Conservation (phyloP, 2,113 vertebrate species). For the Oncorhynchus mykiss region DNA sequence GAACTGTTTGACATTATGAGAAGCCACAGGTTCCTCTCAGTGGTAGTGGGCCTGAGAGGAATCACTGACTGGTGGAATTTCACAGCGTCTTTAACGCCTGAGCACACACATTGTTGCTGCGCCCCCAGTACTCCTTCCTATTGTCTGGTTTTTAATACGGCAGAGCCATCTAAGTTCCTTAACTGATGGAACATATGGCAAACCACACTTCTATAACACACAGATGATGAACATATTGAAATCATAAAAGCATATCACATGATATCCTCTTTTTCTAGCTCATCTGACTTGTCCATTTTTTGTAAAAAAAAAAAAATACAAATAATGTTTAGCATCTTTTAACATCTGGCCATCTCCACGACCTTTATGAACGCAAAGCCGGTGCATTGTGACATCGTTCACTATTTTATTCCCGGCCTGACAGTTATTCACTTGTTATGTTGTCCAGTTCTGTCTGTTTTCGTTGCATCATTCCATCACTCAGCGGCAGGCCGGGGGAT, state of each 20-base stretch:
- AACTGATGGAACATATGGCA: neutral
- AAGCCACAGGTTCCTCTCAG: neutral
- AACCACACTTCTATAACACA: no score
- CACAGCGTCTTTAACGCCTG: neutral
- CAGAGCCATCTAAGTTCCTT: neutral
- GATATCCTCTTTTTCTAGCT: no score
- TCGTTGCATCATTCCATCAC: neutral
- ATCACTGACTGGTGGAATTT: neutral
- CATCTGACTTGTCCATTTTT: neutral
- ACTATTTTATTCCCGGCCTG: no score
- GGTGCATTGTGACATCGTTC: neutral
- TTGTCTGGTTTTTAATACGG: neutral
- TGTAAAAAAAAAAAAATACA: neutral
- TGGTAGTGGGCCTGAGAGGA: neutral
- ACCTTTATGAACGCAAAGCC: neutral
- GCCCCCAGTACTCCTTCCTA: neutral
- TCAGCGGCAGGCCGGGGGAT: neutral
- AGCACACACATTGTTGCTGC: neutral
- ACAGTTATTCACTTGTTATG: neutral
- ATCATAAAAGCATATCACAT: no score
- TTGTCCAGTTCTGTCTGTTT: neutral
- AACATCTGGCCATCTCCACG: neutral
- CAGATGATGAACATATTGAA: no score
- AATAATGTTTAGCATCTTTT: no score
- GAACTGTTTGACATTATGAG: neutral